Percentiles rank a stretch among this genome's conserved stretches.
These are phyloP conservation scores for Campoplex nolae DNA, from an alignment of 2,888 invertebrate species.

Conservation along the genomic window DNA sequence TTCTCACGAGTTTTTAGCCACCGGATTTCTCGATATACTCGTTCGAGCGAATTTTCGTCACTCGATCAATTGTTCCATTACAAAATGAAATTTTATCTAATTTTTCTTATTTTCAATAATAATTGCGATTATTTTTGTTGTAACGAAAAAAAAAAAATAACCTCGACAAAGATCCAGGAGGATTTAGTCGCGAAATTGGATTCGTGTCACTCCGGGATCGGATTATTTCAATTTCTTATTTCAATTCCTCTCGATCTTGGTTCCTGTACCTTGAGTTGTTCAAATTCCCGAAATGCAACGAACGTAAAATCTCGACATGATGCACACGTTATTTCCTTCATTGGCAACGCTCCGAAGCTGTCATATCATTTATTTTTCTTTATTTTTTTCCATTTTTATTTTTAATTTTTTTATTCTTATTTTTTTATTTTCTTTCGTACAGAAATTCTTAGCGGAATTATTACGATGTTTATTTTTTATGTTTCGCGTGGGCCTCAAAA, in stretches of 20 bases:
- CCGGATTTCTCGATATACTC: too few species aligned
- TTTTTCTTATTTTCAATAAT: background rate
- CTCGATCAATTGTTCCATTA: background rate
- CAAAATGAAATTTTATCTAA: background rate
- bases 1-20: background rate
- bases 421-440: background rate
- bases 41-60: background rate
- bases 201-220: conserved; percentile 38
- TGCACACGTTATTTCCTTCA: conserved; percentile 23
- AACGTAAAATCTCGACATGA: conserved; percentile 31
- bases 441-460: conserved; percentile 20
- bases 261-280: background rate
- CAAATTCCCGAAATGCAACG: background rate
- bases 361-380: background rate
- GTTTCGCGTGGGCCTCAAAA: background rate
- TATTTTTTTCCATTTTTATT: background rate
- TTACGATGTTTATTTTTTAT: conserved; percentile 9
- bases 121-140: background rate
- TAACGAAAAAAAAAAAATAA: background rate
- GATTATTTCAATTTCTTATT: conserved; percentile 37
- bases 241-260: background rate
- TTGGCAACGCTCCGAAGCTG: conserved; percentile 30
- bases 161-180: background rate
- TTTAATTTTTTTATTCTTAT: background rate
- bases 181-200: background rate